A percentile compares a stretch with the other conserved stretches of the same genome.
Conservation (phyloP, 1,140 invertebrate genomes). For the Doryteuthis pealeii region DNA sequence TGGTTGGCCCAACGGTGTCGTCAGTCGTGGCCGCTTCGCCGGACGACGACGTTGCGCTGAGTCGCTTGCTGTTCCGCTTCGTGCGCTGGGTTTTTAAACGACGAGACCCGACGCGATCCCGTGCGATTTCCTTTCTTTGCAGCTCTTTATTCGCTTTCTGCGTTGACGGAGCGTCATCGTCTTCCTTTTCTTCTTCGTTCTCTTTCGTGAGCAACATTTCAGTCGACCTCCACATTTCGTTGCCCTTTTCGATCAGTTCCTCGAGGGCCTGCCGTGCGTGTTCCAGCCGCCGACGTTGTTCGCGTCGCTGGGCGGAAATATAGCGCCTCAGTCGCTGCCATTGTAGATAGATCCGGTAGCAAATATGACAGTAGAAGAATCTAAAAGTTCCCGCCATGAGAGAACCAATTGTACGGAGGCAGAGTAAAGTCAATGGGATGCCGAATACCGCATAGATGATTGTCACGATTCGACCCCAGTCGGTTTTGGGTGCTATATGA, state of each 20-base stretch:
- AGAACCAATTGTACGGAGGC: conserved; percentile 89
- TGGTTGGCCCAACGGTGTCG: too few relatives aligned
- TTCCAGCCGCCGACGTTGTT: neutral
- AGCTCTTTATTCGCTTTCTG: neutral
- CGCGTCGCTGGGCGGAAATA: neutral
- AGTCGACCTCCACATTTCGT: neutral
- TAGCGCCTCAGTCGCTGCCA: neutral
- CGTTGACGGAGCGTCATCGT: neutral
- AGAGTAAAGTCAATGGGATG: conserved; percentile 89
- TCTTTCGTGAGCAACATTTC: neutral
- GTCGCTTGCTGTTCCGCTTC: neutral
- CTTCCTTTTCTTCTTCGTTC: neutral
- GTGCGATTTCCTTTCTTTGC: neutral
- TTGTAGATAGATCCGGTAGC: neutral
- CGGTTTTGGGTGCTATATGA: conserved; percentile 85
- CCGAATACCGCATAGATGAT: conserved; percentile 94
- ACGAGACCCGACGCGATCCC: neutral
- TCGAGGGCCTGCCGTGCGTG: neutral
- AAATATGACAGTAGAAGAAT: conserved; percentile 57
- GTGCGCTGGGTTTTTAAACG: neutral
- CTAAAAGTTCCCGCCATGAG: conserved; percentile 92
- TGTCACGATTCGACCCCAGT: conserved; percentile 85
- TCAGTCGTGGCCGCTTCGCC: neutral
- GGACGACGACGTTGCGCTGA: neutral
- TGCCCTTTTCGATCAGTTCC: neutral